phyloP scores from a whole-genome alignment of 2,888 invertebrate genomes.

The Cantharis nigra region DNA sequence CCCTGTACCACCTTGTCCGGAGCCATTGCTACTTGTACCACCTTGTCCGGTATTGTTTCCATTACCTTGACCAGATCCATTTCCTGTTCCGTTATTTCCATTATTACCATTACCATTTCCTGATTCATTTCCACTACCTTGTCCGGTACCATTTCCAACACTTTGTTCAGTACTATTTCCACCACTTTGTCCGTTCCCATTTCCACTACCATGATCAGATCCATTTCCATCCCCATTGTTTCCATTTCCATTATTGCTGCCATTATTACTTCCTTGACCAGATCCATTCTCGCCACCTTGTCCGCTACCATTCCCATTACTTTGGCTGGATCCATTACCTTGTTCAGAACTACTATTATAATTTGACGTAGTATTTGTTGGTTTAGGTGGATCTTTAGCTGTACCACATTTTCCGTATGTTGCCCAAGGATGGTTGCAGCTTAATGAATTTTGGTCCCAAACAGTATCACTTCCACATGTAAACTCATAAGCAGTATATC shows the following conservation, averaged over 20 bases:
- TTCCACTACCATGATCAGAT: neutral
- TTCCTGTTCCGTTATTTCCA: neutral
- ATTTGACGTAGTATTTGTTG: neutral
- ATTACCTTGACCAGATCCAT: neutral
- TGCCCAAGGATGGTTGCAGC: neutral
- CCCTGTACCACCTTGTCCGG: neutral
- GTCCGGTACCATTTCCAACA: neutral
- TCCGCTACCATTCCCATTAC: neutral
- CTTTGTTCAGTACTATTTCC: neutral
- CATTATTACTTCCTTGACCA: neutral
- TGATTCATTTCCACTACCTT: neutral
- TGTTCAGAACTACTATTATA: constrained; percentile 1
- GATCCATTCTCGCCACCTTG: neutral
- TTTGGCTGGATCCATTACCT: neutral
- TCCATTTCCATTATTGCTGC: neutral
- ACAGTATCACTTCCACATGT: constrained; percentile 73
- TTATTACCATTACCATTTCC: no score
- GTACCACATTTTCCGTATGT: neutral
- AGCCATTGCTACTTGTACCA: neutral
- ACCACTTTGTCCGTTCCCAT: neutral
- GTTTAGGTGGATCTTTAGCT: neutral
- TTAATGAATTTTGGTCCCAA: neutral
- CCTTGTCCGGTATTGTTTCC: neutral
- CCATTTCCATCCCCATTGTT: neutral
- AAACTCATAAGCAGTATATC: constrained; percentile 66